These are phyloP conservation scores for Platichthys stellatus DNA, from an alignment of 2,113 vertebrate genomes.

Conservation along the genomic window DNA sequence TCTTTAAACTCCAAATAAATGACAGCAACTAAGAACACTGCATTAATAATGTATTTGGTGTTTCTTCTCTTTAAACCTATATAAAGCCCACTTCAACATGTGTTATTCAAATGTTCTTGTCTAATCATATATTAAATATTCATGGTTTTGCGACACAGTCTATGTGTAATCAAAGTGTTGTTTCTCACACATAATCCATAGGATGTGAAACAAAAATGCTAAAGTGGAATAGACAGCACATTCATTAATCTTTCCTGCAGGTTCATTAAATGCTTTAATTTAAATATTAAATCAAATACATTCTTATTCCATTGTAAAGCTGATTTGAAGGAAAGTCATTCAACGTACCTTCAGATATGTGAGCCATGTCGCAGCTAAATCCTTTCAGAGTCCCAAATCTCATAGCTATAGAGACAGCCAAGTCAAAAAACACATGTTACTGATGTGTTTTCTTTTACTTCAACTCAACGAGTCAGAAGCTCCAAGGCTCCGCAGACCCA, in stretches of 20 bases:
- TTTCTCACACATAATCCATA: background rate
- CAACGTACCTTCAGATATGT: constrained; percentile 55
- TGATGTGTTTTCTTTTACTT: constrained; percentile 1
- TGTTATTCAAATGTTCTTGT: background rate
- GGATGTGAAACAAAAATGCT: background rate
- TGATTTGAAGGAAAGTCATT: background rate
- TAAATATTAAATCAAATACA: background rate
- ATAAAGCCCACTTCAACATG: background rate
- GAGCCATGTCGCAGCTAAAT: constrained; percentile 38
- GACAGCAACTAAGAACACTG: too few species aligned
- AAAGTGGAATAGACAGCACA: background rate
- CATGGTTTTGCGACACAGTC: background rate
- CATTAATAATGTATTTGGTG: too few species aligned
- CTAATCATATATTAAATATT: constrained; percentile 1
- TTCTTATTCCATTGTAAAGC: background rate
- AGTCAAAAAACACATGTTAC: constrained; percentile 1
- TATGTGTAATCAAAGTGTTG: background rate
- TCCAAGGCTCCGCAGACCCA: background rate
- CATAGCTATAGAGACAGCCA: constrained; percentile 3
- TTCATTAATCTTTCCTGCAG: background rate
- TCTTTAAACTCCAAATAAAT: background rate
- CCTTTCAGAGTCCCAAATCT: constrained; percentile 18
- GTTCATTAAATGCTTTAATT: background rate
- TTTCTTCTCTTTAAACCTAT: too few species aligned
- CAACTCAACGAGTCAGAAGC: background rate